Percentiles rank a stretch among this genome's conserved stretches.
phyloP scores from a whole-genome alignment of 2,797 vertebrate genomes.

The Ceryle rudis region DNA sequence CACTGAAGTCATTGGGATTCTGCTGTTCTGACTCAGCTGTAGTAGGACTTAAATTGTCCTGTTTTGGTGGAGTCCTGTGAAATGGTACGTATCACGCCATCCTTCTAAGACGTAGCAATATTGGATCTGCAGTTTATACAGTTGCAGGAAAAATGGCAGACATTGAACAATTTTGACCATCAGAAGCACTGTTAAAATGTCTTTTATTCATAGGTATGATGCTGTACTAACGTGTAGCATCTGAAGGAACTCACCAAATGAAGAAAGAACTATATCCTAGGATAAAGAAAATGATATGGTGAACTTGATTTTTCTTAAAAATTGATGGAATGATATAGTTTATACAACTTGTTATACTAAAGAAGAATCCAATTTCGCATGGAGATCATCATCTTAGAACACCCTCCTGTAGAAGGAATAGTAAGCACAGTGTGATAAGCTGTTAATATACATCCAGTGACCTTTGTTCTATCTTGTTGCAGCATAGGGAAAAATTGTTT shows the following conservation, averaged over 20 bases:
- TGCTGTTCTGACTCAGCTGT: neutral
- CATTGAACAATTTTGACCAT: neutral
- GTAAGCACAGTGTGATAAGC: neutral
- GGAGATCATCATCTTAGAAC: neutral
- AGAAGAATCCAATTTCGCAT: neutral
- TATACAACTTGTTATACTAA: neutral
- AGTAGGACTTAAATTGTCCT: neutral
- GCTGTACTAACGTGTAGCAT: neutral
- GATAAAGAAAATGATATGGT: neutral
- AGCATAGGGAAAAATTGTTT: neutral
- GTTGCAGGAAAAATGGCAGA: neutral
- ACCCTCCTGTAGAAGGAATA: neutral
- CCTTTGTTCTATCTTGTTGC: constrained; percentile 22
- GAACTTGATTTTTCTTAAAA: constrained; percentile 7
- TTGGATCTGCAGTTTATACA: neutral
- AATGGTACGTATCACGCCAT: neutral
- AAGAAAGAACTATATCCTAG: neutral
- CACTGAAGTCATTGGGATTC: neutral
- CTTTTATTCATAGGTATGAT: neutral
- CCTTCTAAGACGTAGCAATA: neutral
- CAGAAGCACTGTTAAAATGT: neutral
- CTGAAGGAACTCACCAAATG: neutral
- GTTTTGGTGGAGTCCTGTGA: neutral
- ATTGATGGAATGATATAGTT: neutral
- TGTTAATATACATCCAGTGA: constrained; percentile 1